phyloP scores from a whole-genome alignment of 2,797 vertebrate genomes.

The Synaphobranchus kaupii region DNA sequence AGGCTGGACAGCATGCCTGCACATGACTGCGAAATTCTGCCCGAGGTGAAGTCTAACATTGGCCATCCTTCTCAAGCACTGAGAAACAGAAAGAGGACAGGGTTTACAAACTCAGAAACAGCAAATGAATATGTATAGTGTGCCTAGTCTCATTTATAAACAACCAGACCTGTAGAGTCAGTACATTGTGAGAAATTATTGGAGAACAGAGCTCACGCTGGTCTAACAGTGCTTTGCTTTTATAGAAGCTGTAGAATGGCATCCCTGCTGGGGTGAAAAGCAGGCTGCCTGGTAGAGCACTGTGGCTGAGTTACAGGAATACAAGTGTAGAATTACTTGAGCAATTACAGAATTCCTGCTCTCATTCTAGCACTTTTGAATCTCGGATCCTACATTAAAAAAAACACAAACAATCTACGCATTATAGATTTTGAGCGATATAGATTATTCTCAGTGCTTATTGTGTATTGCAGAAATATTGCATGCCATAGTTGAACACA shows the following conservation, averaged over 20 bases:
- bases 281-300: not conserved
- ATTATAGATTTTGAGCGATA: not conserved
- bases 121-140: not conserved
- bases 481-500: constrained; percentile 21
- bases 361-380: not conserved
- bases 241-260: not conserved
- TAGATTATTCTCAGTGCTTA: not conserved
- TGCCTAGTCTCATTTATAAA: not conserved
- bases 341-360: not conserved
- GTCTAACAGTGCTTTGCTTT: not conserved
- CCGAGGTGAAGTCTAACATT: not conserved
- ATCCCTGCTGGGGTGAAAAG: not conserved
- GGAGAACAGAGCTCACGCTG: not conserved
- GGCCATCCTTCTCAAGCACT: not conserved
- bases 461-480: constrained; percentile 9
- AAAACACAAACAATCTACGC: not conserved
- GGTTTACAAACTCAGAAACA: not conserved
- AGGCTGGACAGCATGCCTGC: not conserved
- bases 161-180: not conserved
- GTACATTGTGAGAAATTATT: not conserved
- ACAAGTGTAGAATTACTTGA: not conserved
- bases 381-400: not conserved
- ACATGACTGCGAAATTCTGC: constrained; percentile 13
- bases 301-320: too few relatives aligned
- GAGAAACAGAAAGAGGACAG: not conserved